Evolutionary conservation across 2,113 vertebrate genomes (phyloP).

Genomic region (Suricata suricatta): DNA sequence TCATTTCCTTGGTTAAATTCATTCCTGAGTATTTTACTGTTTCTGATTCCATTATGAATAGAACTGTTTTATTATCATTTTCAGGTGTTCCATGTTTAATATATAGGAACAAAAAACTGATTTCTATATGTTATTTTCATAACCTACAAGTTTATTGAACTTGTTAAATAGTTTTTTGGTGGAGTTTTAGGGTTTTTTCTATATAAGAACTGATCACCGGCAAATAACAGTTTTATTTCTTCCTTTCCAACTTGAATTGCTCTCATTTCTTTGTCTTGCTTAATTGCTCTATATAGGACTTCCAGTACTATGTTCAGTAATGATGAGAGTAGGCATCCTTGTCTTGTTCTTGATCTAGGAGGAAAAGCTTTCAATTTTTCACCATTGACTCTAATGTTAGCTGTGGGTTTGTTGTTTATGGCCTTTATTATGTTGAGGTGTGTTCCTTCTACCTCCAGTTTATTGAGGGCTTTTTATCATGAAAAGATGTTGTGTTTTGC

Average conservation of each 20-base stretch:
- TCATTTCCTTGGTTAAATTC: not conserved
- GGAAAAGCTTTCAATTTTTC: not conserved
- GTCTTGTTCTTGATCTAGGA: not conserved
- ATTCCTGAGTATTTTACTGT: not conserved
- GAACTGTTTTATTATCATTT: not conserved
- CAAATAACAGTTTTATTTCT: not conserved
- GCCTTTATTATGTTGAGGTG: not conserved
- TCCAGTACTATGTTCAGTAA: not conserved
- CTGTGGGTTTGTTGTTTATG: not conserved
- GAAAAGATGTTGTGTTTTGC: not conserved
- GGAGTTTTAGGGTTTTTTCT: not conserved
- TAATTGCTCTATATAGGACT: not conserved
- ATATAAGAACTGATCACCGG: not conserved
- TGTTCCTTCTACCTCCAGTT: not conserved
- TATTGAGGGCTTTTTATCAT: not conserved
- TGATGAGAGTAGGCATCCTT: not conserved
- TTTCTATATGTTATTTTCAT: not conserved
- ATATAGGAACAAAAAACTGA: not conserved
- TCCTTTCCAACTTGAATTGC: not conserved
- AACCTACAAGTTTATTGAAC: not conserved
- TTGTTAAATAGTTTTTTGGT: not conserved
- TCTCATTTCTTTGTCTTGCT: not conserved
- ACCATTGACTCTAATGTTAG: not conserved
- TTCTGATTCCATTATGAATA: not conserved
- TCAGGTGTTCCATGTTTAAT: not conserved